Base-by-base conservation (phyloP, 2,797 vertebrate genomes). In the Menidia menidia region DNA sequence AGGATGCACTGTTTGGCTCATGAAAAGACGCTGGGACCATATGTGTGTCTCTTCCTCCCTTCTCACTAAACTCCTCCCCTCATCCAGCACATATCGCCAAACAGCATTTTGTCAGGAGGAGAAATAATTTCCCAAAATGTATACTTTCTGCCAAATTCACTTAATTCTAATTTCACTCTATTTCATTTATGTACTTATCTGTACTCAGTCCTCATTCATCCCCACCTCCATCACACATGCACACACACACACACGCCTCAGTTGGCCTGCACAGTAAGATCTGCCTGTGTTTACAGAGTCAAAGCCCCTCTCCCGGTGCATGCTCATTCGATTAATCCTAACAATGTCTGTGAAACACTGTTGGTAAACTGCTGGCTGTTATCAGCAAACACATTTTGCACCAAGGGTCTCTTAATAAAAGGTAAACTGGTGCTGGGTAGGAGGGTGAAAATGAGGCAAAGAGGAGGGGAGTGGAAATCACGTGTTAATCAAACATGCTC, bases 301-400 rank as follows among this genome's bases (percentile, higher is more conserved):
- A 73, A 25, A 47, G 76, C 51, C 65, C 69, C 80, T 79, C 78
- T 85, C 77, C 66, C 71, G 86, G 87, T 91, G 82, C 78, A 76
- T 59, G 45, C 71, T 81, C 78, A 87, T 91, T 88, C 89, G 81
- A 92, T 91, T 91, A 87, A 92, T 90, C 82, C 77, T 44, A 75
- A 85, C 57, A 47, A 80, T 57, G 15, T 80, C 68, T 77, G 88
- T 88, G 89, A 89, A 88, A 91, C 91, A 93, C 87, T 87, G 87
- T 86, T 88, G 83, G 92, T 91, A 89, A 92, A 90, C 74, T 64
- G 31, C 80, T 73, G 74, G 73, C 81, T 86, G 86, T 90, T 90
- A 91, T 91, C 89, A 91, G 89, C 87, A 86, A 92, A 91, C 84
- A 87, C 72, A 88, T 86, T 91, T 83, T 82, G 75, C 73, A 84